These are phyloP conservation scores for Andrena haemorrhoa DNA, from an alignment of 2,888 invertebrate species.

Conservation along the genomic window DNA sequence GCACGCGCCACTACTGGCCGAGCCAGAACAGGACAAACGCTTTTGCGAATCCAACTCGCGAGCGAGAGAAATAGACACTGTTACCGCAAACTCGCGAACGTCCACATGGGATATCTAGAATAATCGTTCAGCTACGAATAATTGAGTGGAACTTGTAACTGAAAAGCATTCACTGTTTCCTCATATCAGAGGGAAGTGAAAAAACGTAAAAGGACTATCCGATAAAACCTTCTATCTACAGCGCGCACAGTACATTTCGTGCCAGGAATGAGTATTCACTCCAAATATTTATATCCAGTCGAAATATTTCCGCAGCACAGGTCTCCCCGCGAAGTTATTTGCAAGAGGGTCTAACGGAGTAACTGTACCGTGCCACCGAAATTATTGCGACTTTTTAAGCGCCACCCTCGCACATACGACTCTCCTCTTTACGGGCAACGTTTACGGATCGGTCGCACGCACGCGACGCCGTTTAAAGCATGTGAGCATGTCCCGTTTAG, in stretches of 20 bases:
- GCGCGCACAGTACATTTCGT: no score
- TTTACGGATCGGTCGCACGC: slow-evolving; percentile 41
- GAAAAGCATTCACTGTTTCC: no score
- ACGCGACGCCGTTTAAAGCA: slow-evolving; percentile 50
- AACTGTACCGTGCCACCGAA: not conserved
- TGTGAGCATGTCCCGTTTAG: slow-evolving; percentile 9
- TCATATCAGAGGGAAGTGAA: no score
- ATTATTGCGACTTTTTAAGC: not conserved
- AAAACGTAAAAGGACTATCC: no score
- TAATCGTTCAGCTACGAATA: no score
- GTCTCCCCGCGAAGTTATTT: no score
- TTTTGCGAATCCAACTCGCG: slow-evolving; percentile 9
- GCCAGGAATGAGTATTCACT: no score
- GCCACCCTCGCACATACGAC: not conserved
- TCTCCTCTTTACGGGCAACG: not conserved
- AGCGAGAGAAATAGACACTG: not conserved
- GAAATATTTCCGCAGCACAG: not conserved
- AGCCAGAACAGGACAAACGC: slow-evolving; percentile 9
- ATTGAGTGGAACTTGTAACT: no score
- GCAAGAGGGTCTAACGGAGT: not conserved
- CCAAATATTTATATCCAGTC: no score
- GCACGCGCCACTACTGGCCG: slow-evolving; percentile 15
- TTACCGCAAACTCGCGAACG: not conserved
- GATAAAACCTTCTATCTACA: no score
- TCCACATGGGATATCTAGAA: no score